Percentiles rank a stretch among this genome's conserved stretches.
phyloP scores from a whole-genome alignment of 1,140 invertebrate species.

The Sesamia nonagrioides region DNA sequence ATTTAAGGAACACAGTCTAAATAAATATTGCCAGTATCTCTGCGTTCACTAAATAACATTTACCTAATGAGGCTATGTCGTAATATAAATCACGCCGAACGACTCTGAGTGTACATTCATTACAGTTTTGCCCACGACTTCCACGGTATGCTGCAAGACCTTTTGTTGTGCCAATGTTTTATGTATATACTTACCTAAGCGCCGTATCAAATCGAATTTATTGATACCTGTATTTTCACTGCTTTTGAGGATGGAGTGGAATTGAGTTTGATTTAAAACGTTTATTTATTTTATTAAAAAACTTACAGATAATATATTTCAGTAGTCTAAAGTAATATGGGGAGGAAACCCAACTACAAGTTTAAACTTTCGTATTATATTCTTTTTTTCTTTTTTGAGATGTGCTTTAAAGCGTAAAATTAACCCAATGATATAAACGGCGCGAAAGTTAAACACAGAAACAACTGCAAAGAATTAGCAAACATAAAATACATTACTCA shows the following conservation, averaged over 20 bases:
- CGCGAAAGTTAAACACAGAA: too few species aligned
- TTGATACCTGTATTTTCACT: background rate
- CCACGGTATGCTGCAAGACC: constrained; percentile 2
- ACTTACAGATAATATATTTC: too few species aligned
- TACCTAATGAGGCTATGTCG: constrained; percentile 34
- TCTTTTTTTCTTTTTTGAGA: too few species aligned
- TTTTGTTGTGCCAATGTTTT: background rate
- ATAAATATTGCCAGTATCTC: constrained; percentile 10
- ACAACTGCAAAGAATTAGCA: too few species aligned
- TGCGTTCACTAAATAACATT: constrained; percentile 21
- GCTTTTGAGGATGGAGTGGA: too few species aligned
- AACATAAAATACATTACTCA: too few species aligned
- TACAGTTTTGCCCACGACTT: constrained; percentile 21
- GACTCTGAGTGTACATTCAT: constrained; percentile 21
- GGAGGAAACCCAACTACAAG: too few species aligned
- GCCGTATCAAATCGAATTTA: background rate
- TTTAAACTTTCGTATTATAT: too few species aligned
- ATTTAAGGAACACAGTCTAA: constrained; percentile 1
- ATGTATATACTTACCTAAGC: background rate
- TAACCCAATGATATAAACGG: too few species aligned
- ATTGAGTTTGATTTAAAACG: background rate
- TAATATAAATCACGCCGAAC: constrained; percentile 30
- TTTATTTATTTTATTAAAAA: too few species aligned
- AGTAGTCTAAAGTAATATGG: too few species aligned
- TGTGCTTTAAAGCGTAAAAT: too few species aligned